Conservation (phyloP, 64 coral and sea anemone genomes). For the Pachyseris speciosa region DNA sequence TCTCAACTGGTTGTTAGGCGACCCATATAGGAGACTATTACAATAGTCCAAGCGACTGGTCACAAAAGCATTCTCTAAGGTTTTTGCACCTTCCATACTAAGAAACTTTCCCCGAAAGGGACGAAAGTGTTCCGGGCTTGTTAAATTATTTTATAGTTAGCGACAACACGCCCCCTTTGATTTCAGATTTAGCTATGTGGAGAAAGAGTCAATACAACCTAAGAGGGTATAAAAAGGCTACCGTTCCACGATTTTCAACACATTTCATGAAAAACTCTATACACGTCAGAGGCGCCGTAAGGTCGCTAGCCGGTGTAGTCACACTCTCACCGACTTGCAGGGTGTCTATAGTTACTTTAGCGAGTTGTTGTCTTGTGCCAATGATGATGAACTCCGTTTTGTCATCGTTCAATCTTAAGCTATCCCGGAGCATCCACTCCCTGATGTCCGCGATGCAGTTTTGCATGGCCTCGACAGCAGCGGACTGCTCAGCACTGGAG, state of each 20-base stretch:
- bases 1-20: too few relatives aligned
- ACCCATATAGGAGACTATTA: too few relatives aligned
- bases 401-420: background rate
- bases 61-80: too few relatives aligned
- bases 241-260: too few relatives aligned
- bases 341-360: background rate
- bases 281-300: background rate
- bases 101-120: background rate
- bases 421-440: background rate
- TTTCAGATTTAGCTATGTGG: background rate
- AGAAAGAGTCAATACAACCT: background rate
- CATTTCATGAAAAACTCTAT: too few relatives aligned
- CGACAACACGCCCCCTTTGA: too few relatives aligned
- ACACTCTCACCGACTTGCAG: background rate
- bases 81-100: background rate
- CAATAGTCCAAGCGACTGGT: too few relatives aligned
- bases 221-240: too few relatives aligned
- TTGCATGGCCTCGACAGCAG: background rate
- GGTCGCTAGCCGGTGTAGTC: background rate
- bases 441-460: constrained; percentile 5
- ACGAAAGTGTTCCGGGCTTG: too few relatives aligned
- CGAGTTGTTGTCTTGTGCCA: background rate
- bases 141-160: too few relatives aligned
- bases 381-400: constrained; percentile 12
- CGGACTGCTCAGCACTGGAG: background rate